Base-by-base conservation (phyloP, 2,888 invertebrate genomes). In the Galerucella pusilla region DNA sequence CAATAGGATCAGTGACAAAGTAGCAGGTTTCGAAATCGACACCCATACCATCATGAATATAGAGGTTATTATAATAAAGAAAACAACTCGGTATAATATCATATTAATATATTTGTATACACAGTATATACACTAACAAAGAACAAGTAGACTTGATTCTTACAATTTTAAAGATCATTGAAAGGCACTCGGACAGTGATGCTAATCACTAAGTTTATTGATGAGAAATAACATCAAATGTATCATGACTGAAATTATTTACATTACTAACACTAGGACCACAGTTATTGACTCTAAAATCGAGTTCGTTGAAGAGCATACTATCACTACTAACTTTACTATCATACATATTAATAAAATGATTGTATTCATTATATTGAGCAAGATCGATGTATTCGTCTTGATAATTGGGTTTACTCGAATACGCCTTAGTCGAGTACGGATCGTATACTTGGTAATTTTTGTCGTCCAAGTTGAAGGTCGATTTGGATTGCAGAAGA, bases 321-420 rank as follows among this genome's bases (percentile, higher is more conserved):
- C 81, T 82, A 63, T 85, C 86, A 68, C 82, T 84, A 35, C 80
- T 80, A 60, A 78, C 71, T 80, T 82, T 83, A 28, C 54, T 84
- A 68, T 86, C 86, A 68, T 85, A 86, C 35, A 82, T 81, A 68
- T 83, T 82, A 14, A 86, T 68, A 70, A 87, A 83, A 72, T 83
- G 84, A 66, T 83, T 85, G 74, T 87, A 87, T 71, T 88, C 87
- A 28, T 84, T 82, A 77, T 85, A 87, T 73, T 86, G 86, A 1
- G 83, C 82, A 14, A 85, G 78, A 73, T 86, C 85, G 14, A 83
- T 80, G 73, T 82, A 85, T 74, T 85, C 83, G 14, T 85, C 85
- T 76, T 84, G 81, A 66, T 80, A 80, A 67, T 75, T 81, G 2
- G 77, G 66, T 71, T 83, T 84, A 11, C 45, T 20, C 0, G 73